Evolutionary conservation across 1,140 invertebrate species (phyloP).

Genomic region (Samia ricini): DNA sequence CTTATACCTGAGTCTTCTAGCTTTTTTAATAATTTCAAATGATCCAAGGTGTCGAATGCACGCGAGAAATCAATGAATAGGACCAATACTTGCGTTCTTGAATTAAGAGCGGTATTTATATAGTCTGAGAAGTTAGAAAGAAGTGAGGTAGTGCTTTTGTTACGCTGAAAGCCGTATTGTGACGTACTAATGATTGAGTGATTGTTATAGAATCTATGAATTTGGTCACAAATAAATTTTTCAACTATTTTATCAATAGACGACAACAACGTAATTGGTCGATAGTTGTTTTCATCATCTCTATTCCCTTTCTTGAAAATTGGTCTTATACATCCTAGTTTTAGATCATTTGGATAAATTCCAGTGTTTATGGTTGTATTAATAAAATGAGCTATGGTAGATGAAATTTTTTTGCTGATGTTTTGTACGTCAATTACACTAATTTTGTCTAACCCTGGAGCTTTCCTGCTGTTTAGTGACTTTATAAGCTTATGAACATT

Average conservation of each 20-base stretch:
- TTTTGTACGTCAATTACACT: constrained; percentile 26
- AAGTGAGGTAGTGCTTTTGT: too few relatives aligned
- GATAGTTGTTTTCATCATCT: constrained; percentile 29
- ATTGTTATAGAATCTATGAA: constrained; percentile 30
- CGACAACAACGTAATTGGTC: constrained; percentile 31
- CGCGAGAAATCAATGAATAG: too few relatives aligned
- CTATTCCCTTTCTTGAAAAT: constrained; percentile 33
- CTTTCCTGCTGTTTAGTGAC: constrained; percentile 29
- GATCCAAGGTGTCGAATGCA: too few relatives aligned
- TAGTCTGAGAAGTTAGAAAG: too few relatives aligned
- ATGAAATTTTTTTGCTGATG: constrained; percentile 8
- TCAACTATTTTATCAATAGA: constrained; percentile 38
- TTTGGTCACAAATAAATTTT: constrained; percentile 32
- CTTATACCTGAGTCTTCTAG: too few relatives aligned
- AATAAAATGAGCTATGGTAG: constrained; percentile 24
- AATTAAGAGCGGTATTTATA: too few relatives aligned
- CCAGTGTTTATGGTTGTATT: constrained; percentile 22
- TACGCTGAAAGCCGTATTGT: too few relatives aligned
- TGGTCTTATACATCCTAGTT: constrained; percentile 30
- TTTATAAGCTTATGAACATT: constrained; percentile 27
- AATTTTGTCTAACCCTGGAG: constrained; percentile 25
- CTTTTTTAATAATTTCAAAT: too few relatives aligned
- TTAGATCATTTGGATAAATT: constrained; percentile 25
- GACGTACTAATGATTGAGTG: constrained; percentile 19
- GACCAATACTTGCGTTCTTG: too few relatives aligned